These are phyloP conservation scores for Argyrosomus japonicus DNA, from an alignment of 2,113 vertebrate species.

Conservation along the genomic window DNA sequence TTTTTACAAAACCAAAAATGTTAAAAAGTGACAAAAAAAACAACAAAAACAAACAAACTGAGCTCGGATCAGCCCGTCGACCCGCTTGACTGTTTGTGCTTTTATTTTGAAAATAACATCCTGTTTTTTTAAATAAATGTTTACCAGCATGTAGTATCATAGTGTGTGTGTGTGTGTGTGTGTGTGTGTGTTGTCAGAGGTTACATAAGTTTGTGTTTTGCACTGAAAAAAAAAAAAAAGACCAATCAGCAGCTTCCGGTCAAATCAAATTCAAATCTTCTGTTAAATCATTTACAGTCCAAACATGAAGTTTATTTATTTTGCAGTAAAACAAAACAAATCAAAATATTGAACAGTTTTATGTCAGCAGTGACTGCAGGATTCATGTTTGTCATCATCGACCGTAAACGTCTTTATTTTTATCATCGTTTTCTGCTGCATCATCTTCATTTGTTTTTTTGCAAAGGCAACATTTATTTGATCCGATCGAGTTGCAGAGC, in stretches of 20 bases:
- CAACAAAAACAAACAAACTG: background rate
- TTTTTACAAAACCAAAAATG: slow-evolving; percentile 42
- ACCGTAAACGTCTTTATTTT: no score
- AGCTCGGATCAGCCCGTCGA: no score
- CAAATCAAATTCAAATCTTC: background rate
- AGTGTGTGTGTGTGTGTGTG: background rate
- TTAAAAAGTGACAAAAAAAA: slow-evolving; percentile 29
- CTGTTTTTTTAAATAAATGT: background rate
- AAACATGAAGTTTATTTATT: background rate
- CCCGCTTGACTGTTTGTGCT: slow-evolving; percentile 37
- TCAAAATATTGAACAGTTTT: background rate
- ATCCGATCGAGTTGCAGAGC: background rate
- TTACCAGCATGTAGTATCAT: no score
- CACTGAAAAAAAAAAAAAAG: slow-evolving; percentile 32
- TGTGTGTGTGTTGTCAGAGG: slow-evolving; percentile 22
- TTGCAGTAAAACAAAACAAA: background rate
- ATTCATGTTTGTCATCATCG: background rate
- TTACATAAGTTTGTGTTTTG: background rate
- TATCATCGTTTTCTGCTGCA: background rate
- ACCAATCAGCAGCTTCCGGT: no score
- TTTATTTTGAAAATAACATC: background rate
- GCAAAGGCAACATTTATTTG: background rate
- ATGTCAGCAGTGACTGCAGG: background rate
- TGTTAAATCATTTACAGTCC: background rate
- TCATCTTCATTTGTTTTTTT: background rate